These are phyloP conservation scores for Australoheros facetus DNA, from an alignment of 2,797 vertebrate species.

Conservation along the genomic window DNA sequence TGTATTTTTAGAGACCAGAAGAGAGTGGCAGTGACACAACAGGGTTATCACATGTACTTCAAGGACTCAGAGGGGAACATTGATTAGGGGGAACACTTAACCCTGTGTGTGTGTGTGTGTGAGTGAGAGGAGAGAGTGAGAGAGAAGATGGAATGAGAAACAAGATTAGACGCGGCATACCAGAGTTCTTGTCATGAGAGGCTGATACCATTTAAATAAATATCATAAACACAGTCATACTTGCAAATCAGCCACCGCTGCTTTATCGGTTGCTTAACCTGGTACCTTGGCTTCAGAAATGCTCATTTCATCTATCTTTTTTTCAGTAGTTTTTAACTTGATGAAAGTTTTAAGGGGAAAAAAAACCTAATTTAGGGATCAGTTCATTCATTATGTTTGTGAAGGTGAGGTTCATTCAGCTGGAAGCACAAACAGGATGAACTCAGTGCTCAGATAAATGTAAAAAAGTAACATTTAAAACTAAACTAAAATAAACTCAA, in stretches of 20 bases:
- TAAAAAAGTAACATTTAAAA: rapidly evolving
- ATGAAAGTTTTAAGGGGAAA: neutral
- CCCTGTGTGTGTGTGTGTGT: constrained; percentile 11
- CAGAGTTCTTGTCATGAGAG: constrained; percentile 41
- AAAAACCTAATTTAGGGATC: too few species aligned
- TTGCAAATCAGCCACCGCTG: constrained; percentile 18
- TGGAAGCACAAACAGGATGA: rapidly evolving
- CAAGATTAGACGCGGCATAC: constrained; percentile 44
- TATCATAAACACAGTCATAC: constrained; percentile 42
- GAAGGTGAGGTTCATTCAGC: neutral
- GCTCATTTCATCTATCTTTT: neutral
- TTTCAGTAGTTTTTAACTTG: neutral
- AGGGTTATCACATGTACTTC: constrained; percentile 65
- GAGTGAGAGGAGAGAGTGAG: neutral
- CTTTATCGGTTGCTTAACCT: constrained; percentile 26
- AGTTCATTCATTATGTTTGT: neutral
- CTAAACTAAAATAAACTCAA: neutral
- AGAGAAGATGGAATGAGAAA: constrained; percentile 7
- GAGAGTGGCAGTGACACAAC: constrained; percentile 58
- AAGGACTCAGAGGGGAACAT: constrained; percentile 39
- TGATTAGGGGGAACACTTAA: constrained; percentile 68
- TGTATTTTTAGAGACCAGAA: constrained; percentile 70
- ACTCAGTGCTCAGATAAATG: rapidly evolving
- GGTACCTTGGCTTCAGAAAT: neutral
- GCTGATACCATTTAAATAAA: constrained; percentile 48